Base-by-base conservation (phyloP, 2,797 vertebrate genomes). In the Phylloscopus collybita region DNA sequence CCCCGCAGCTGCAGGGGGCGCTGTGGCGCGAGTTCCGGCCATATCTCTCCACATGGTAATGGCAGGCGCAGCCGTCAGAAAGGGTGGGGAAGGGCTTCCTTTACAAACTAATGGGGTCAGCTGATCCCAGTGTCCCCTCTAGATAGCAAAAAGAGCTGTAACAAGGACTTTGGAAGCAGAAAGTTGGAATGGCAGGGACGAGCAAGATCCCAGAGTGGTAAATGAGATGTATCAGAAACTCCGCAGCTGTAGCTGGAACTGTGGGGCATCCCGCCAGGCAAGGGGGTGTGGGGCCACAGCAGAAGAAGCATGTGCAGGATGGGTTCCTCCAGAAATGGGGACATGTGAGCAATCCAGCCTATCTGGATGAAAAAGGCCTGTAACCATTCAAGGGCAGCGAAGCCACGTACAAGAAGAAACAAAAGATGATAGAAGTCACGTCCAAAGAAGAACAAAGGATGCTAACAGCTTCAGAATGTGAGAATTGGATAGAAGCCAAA, bases 31-130 rank as follows among this genome's bases (percentile, higher is more conserved):
- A 20, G 22, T 7, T 14, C 25, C 0, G 1, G 45, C 22, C 2
- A 0, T 23, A 5, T 16, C 56, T 11, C 8, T 20, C 34, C 27
- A 26, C 1, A 1, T 1, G 2, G 15, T 5, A 36, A 14, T 30
- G n/a, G 54, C 1, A 2, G n/a, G 16, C 1, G 0, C 54, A 34
- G 54, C n/a, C 1, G 0, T 12, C 26, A 36, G 21, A 23, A 59
- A 30, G 44, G n/a, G n/a, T 11, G 44, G 44, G 30, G 42, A 47
- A 22, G 16, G 11, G 27, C 44, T 59, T 74, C n/a, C 42, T 6
- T 47, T 30, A 38, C 13, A 19, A 74, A 60, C 44, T 18, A 34
- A 36, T 11, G 1, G 23, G 30, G 22, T 30, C 53, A 59, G 56
- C 27, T 2, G 2, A 4, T 49, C 22, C 34, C 0, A 0, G 22